These are phyloP conservation scores for Bucorvus abyssinicus DNA, from an alignment of 2,797 vertebrate genomes.

Conservation along the genomic window DNA sequence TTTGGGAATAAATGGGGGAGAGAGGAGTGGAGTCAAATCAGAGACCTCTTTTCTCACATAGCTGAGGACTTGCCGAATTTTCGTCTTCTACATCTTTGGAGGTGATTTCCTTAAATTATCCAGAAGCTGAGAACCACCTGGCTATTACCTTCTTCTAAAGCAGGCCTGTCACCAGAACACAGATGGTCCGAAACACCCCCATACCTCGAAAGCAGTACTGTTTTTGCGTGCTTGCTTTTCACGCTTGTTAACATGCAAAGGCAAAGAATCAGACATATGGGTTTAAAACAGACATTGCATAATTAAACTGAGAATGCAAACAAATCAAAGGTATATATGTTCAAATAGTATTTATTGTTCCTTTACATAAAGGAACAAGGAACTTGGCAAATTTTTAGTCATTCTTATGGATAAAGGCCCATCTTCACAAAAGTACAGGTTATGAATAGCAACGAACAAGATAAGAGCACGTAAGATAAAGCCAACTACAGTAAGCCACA, in stretches of 20 bases:
- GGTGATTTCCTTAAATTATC: neutral
- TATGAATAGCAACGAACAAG: slow-evolving; percentile 63
- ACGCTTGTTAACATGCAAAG: neutral
- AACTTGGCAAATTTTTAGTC: slow-evolving; percentile 49
- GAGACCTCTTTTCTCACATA: neutral
- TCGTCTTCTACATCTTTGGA: neutral
- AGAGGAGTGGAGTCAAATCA: neutral
- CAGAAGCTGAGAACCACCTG: neutral
- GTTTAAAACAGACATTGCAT: slow-evolving; percentile 25
- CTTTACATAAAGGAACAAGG: slow-evolving; percentile 60
- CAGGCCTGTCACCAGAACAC: neutral
- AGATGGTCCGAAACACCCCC: neutral
- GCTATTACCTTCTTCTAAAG: neutral
- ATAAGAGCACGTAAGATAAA: slow-evolving; percentile 53
- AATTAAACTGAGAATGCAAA: slow-evolving; percentile 52
- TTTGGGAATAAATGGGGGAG: neutral
- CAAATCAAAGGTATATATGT: slow-evolving; percentile 41
- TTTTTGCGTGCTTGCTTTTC: neutral
- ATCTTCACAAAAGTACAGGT: slow-evolving; percentile 34
- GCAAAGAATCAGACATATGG: slow-evolving; percentile 15
- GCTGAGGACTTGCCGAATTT: neutral
- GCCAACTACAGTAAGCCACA: slow-evolving; percentile 24
- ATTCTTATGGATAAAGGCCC: slow-evolving; percentile 34
- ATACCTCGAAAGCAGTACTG: neutral
- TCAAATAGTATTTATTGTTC: slow-evolving; percentile 56